Evolutionary conservation across 2,797 vertebrate genomes (phyloP).

Genomic region (Sparus aurata): DNA sequence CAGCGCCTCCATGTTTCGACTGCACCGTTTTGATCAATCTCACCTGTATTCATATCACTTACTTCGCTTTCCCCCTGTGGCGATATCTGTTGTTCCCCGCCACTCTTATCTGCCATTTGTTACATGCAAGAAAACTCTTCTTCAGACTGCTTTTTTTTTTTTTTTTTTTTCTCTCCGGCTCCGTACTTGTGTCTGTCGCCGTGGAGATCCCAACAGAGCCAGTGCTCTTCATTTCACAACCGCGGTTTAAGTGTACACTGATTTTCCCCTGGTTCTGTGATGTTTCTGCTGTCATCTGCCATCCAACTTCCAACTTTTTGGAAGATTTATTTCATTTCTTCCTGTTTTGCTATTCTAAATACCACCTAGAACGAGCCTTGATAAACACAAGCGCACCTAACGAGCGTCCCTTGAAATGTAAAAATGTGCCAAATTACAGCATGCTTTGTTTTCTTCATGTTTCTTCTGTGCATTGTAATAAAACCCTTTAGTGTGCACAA

Average conservation of each 20-base stretch:
- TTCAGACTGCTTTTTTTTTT: slow-evolving; percentile 24
- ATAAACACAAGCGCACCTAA: background rate
- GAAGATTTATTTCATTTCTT: background rate
- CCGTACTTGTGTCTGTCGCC: background rate
- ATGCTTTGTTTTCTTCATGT: background rate
- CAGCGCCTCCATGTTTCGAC: slow-evolving; percentile 39
- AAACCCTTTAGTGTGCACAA: background rate
- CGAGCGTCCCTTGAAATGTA: background rate
- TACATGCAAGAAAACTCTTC: slow-evolving; percentile 23
- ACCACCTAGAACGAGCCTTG: background rate
- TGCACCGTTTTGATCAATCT: slow-evolving; percentile 32
- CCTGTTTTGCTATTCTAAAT: background rate
- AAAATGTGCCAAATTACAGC: background rate
- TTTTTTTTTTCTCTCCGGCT: slow-evolving; percentile 15
- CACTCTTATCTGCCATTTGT: slow-evolving; percentile 29
- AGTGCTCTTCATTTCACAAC: background rate
- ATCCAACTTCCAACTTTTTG: background rate
- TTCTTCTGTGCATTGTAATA: background rate
- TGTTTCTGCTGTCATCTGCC: background rate
- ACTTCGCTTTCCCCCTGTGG: slow-evolving; percentile 10
- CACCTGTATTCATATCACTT: slow-evolving; percentile 26
- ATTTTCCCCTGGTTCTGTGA: background rate
- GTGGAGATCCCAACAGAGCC: background rate
- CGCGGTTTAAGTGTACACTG: background rate
- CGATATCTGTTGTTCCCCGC: slow-evolving; percentile 4